Percentiles rank a stretch among this genome's conserved stretches.
phyloP scores from a whole-genome alignment of 2,888 invertebrate species.

The Galerucella nymphaeae region DNA sequence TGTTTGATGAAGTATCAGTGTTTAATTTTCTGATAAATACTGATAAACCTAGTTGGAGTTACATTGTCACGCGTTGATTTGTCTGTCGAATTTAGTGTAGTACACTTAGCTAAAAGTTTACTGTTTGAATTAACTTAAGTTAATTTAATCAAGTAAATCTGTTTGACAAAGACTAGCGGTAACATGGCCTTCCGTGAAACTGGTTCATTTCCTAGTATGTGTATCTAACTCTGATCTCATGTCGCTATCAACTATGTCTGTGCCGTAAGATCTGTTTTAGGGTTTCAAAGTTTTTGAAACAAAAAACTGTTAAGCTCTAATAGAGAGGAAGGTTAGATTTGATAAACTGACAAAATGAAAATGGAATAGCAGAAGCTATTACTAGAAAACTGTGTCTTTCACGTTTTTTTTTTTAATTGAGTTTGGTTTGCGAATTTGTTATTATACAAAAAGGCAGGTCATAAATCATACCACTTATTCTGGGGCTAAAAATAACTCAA shows the following conservation, averaged over 20 bases:
- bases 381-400: no score
- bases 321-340: background rate
- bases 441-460: no score
- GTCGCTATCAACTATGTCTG: slow-evolving; percentile 3
- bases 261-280: background rate
- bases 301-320: background rate
- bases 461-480: no score
- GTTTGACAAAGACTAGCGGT: background rate
- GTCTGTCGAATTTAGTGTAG: background rate
- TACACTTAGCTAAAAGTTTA: background rate
- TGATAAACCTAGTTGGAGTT: background rate
- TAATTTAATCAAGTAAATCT: slow-evolving; percentile 15
- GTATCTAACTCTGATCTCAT: slow-evolving; percentile 1
- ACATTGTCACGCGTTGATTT: background rate
- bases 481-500: no score
- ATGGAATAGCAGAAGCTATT: background rate
- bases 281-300: background rate
- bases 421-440: no score
- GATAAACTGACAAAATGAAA: background rate
- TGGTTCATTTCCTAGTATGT: slow-evolving; percentile 2
- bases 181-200: slow-evolving; percentile 9
- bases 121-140: background rate
- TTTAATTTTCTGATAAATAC: background rate
- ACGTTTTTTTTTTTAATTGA: no score
- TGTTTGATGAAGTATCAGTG: background rate